A percentile compares a stretch with the other conserved stretches of the same genome.
Conservation (phyloP, 2,888 invertebrate genomes). For the Notodonta ziczac region DNA sequence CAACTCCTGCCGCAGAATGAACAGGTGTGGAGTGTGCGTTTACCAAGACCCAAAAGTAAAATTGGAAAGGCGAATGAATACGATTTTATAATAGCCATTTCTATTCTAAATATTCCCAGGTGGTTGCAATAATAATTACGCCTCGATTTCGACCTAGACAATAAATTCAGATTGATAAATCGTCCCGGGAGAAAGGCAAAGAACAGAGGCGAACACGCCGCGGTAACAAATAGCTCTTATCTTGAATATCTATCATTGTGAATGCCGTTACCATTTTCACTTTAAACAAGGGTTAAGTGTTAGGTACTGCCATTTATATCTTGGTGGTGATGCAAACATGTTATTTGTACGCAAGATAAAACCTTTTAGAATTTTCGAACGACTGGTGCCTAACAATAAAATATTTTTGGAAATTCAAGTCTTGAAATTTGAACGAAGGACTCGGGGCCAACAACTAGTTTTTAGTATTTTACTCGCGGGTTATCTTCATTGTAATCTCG, state of each 20-base stretch:
- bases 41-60: no score
- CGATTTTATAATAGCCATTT: neutral
- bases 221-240: conserved; percentile 20
- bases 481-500: no score
- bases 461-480: no score
- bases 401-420: no score
- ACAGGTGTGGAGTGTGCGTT: no score
- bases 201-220: conserved; percentile 13
- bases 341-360: no score
- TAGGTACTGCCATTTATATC: neutral
- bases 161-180: conserved; percentile 36
- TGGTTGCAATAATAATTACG: conserved; percentile 26
- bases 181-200: conserved; percentile 27
- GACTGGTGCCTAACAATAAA: no score
- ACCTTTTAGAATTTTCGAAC: no score
- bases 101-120: neutral
- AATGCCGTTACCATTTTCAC: conserved; percentile 11
- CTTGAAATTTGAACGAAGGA: no score
- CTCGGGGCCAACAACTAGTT: no score
- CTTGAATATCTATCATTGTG: conserved; percentile 14
- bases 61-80: neutral
- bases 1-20: no score
- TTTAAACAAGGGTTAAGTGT: neutral
- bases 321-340: neutral
- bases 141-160: conserved; percentile 13